phyloP scores from a whole-genome alignment of 2,888 invertebrate species.

The Helicoverpa assulta region DNA sequence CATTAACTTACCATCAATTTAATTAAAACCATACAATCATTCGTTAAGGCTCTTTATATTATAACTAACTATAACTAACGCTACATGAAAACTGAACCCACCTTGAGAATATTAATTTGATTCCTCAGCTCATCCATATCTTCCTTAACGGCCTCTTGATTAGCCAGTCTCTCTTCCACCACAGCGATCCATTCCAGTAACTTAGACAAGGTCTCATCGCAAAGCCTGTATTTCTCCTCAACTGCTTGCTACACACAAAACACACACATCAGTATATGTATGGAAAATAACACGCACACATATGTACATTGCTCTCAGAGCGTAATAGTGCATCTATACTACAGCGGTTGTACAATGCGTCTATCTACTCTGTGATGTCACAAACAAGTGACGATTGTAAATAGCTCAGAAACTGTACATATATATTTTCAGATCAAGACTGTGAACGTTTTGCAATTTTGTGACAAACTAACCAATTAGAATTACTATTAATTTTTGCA shows the following conservation, averaged over 20 bases:
- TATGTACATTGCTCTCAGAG: slow-evolving; percentile 60
- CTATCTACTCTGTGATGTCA: slow-evolving; percentile 72
- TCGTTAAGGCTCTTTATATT: not conserved
- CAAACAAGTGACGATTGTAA: slow-evolving; percentile 42
- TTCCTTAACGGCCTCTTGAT: slow-evolving; percentile 96
- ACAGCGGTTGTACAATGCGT: slow-evolving; percentile 68
- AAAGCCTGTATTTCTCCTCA: slow-evolving; percentile 97
- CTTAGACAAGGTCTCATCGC: slow-evolving; percentile 96
- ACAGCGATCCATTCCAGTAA: slow-evolving; percentile 96
- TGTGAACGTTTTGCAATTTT: slow-evolving; percentile 51
- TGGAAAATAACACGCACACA: not conserved
- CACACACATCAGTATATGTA: slow-evolving; percentile 44
- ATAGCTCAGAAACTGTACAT: slow-evolving; percentile 51
- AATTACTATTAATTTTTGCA: not conserved
- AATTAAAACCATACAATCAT: not conserved
- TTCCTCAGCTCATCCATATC: slow-evolving; percentile 96
- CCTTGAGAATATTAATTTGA: slow-evolving; percentile 97
- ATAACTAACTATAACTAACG: not conserved
- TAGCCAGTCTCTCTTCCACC: slow-evolving; percentile 95
- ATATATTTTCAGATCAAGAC: slow-evolving; percentile 35
- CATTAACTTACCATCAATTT: no score
- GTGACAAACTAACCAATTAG: not conserved
- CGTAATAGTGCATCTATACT: slow-evolving; percentile 64
- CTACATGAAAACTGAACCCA: slow-evolving; percentile 66
- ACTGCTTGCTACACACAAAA: slow-evolving; percentile 95